Evolutionary conservation across 2,797 vertebrate species (phyloP).

Genomic region (Onychomys torridus): DNA sequence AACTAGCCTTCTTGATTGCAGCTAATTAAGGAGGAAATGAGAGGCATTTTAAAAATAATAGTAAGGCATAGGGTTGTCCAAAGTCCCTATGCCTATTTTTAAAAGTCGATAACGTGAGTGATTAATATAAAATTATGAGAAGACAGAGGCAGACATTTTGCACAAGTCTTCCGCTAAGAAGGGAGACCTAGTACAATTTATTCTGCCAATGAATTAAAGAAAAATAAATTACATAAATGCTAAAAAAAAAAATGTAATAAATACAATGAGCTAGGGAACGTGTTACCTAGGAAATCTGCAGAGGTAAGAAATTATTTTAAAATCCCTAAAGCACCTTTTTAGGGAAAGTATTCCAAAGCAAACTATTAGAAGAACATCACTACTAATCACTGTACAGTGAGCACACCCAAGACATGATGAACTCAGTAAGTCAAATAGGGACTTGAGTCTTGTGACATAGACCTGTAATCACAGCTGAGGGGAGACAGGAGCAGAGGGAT

Average conservation of each 20-base stretch:
- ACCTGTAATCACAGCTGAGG: background rate
- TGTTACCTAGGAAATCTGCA: constrained; percentile 67
- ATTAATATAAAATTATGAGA: constrained; percentile 75
- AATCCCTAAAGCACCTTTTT: constrained; percentile 67
- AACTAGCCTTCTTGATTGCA: constrained; percentile 88
- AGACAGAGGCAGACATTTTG: background rate
- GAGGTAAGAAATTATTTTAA: constrained; percentile 79
- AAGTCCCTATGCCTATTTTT: constrained; percentile 80
- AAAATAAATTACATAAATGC: constrained; percentile 3
- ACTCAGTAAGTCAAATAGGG: constrained; percentile 53
- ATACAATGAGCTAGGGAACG: constrained; percentile 58
- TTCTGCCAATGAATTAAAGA: background rate
- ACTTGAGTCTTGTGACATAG: background rate
- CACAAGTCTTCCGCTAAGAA: constrained; percentile 74
- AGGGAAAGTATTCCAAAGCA: constrained; percentile 68
- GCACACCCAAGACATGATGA: constrained; percentile 61
- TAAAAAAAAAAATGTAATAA: constrained; percentile 52
- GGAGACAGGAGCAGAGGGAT: background rate
- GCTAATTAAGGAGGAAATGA: constrained; percentile 88
- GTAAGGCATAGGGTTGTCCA: constrained; percentile 79
- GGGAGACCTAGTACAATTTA: constrained; percentile 57
- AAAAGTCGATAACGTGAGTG: constrained; percentile 78
- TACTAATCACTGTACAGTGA: background rate
- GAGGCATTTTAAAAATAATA: constrained; percentile 85
- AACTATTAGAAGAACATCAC: background rate